Evolutionary conservation across 2,113 vertebrate genomes (phyloP).

Genomic region (Microtus richardsoni): DNA sequence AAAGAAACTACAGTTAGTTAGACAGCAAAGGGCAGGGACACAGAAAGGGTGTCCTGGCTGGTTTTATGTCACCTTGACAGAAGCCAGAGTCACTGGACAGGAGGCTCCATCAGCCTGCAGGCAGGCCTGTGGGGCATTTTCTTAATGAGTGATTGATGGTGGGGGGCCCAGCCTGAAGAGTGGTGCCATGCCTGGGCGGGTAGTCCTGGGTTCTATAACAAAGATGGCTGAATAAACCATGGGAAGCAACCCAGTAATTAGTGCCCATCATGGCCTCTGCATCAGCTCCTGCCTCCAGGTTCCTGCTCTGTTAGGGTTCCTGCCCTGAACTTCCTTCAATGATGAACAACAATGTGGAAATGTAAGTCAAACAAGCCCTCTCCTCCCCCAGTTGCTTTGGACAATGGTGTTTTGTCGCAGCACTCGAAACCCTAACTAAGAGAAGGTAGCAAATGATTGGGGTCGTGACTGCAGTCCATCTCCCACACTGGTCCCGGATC

Average conservation of each 20-base stretch:
- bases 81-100: neutral
- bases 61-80: no score
- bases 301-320: neutral
- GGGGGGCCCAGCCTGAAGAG: neutral
- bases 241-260: neutral
- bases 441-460: neutral
- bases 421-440: neutral
- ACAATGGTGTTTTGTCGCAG: neutral
- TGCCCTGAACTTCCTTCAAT: neutral
- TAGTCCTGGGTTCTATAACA: neutral
- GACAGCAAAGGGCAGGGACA: neutral
- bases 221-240: neutral
- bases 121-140: neutral
- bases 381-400: neutral
- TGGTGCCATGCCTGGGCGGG: neutral
- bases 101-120: no score
- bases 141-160: neutral
- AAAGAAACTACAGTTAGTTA: neutral
- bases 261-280: neutral
- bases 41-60: neutral
- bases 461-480: neutral
- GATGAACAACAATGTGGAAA: neutral
- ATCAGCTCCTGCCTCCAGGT: neutral
- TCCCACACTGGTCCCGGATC: neutral
- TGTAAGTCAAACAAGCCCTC: neutral